Evolutionary conservation across 2,888 invertebrate genomes (phyloP).

Genomic region (Aphrophora alni): DNA sequence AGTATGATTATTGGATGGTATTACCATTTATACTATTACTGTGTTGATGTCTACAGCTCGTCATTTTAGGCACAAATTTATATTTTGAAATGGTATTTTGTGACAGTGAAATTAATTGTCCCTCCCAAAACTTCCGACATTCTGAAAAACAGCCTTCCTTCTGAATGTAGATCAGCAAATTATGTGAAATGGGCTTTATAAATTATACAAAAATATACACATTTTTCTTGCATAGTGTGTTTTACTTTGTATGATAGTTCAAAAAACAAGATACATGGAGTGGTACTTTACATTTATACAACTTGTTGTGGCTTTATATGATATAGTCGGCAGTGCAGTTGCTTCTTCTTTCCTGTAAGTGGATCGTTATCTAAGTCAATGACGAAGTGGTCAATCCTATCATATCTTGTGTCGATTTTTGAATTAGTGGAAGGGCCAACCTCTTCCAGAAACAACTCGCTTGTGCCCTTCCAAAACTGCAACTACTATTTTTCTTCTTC

Average conservation of each 20-base stretch:
- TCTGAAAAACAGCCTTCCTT: too few species aligned
- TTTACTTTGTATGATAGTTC: constrained; percentile 1
- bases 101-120: too few species aligned
- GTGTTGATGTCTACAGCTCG: too few species aligned
- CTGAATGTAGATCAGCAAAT: too few species aligned
- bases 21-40: too few species aligned
- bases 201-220: too few species aligned
- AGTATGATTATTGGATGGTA: too few species aligned
- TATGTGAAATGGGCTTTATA: too few species aligned
- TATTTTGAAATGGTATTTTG: too few species aligned
- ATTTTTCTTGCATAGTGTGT: not conserved
- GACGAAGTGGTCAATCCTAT: not conserved
- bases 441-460: constrained; percentile 19
- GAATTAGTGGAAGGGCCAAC: constrained; percentile 2
- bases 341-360: constrained; percentile 4
- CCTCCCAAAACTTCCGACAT: too few species aligned
- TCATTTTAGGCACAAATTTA: too few species aligned
- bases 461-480: constrained; percentile 11
- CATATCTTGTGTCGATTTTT: constrained; percentile 19
- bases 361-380: not conserved
- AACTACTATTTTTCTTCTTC: constrained; percentile 4
- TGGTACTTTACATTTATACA: constrained; percentile 17
- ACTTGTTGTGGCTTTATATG: constrained; percentile 17
- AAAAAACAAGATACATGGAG: constrained; percentile 22
- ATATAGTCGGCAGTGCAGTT: constrained; percentile 9